Base-by-base conservation (phyloP, 2,797 vertebrate species). In the Sebastes trivittatus region DNA sequence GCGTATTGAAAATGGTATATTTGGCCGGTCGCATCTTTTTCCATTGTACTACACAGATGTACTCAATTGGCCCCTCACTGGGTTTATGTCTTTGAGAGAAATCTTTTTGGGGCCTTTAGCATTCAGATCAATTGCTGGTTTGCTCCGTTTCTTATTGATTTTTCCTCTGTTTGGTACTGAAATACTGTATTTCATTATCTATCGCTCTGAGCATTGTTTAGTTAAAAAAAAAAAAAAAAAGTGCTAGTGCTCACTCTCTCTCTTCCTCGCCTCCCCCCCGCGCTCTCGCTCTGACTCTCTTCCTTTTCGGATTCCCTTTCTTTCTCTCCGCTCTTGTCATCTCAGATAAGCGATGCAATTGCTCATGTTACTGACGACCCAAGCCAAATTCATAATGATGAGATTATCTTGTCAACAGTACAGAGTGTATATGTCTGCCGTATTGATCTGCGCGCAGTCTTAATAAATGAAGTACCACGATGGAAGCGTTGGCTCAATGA, bases 331-430 rank as follows among this genome's bases (percentile, higher is more conserved):
- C 86, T 89, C 89, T 88, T 94, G 93, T 95, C 95, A 88, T 92
- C 83, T 89, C 72, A 87, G 87, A 95, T 95, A 91, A 96, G 90
- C 86, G 29, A 91, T 64, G 87, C 91, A 91, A 91, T 95, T 92
- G 87, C 93, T 96, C 94, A 95, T 89, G 92, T 90, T 92, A 60
- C 91, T 92, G 94, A 94, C 85, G 88, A 94, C 87, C 91, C 91
- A 86, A 92, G 92, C 93, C 94, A 94, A 91, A 95, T 94, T 95
- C 92, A 92, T 94, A 94, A 95, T 91, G 91, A 94, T 95, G 94
- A 95, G 94, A 96, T 96, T 96, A 95, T 95, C 92, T 93, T 95
- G 94, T 96, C 94, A 94, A 93, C 93, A 90, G 89, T 83, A 84
- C 89, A 90, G 93, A 89, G 92, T 92, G 91, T 93, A 86, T 93